Base-by-base conservation (phyloP, 64 coral and sea anemone species). In the Stichodactyla helianthus region DNA sequence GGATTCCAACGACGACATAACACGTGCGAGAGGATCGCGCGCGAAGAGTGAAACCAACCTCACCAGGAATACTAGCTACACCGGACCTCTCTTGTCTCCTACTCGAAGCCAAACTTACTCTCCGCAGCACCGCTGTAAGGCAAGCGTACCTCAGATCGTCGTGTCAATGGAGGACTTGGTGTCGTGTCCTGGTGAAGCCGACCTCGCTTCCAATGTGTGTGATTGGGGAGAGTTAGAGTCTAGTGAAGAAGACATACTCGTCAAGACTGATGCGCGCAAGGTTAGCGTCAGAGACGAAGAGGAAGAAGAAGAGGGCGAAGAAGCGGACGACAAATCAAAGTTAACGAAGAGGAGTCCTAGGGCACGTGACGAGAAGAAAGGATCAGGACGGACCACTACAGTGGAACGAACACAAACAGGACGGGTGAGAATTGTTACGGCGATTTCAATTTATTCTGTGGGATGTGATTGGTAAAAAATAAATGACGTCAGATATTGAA, bases 331-430 rank as follows among this genome's bases (percentile, higher is more conserved):
- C 17, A 81, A 51, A 19, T 84, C 83, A 18, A 50, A 84, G 25
- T 8, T 60, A 35, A 84, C 83, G 4, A 84, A 25, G 16, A 27
- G 31, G 27, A 57, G 27, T 50, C 51, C 28, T 16, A 23, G 54
- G 44, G 82, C 51, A 23, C 52, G 83, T 15, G 84, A 86, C 10
- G 77, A 71, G 19, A 82, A 64, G 57, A 50, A 58, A 18, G 50
- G 50, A 10, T 52, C 68, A 68, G 90, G 84, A 5, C 79, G 85
- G 6, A 86, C 65, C 19, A 92, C 85, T 15, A 81, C 90, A 5
- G 79, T 78, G 4, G 90, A 92, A 87, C 79, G 77, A 28, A 79
- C 90, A 7, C 84, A 92, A 44, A 87, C 77, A 14, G 90, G 90
- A 82, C 79, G 26, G 77, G 90, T 92, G 28, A 80, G 83, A 52